phyloP scores from a whole-genome alignment of 2,797 vertebrate genomes.

The Geotrypetes seraphini region DNA sequence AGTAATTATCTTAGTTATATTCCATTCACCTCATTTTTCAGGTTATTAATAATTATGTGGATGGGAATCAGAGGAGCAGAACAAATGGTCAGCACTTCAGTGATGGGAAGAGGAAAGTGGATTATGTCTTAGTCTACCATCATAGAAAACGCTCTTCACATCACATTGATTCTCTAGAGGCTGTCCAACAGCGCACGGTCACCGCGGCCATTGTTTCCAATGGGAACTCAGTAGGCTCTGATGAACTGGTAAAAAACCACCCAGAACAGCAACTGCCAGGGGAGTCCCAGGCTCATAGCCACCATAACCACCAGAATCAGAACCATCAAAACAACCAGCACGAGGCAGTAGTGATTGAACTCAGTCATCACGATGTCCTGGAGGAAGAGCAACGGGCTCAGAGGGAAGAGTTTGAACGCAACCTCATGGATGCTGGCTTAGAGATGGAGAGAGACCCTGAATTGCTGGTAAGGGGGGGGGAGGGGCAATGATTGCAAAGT shows the following conservation, averaged over 20 bases:
- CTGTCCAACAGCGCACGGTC: rapidly evolving
- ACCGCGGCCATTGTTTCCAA: slow-evolving; percentile 58
- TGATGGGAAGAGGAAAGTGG: slow-evolving; percentile 82
- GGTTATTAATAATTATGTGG: slow-evolving; percentile 72
- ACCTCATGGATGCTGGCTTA: slow-evolving; percentile 74
- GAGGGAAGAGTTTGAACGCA: slow-evolving; percentile 81
- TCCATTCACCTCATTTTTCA: slow-evolving; percentile 29
- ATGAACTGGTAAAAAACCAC: slow-evolving; percentile 25
- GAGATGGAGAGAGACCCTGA: slow-evolving; percentile 83
- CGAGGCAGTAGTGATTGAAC: slow-evolving; percentile 39
- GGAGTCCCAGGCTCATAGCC: rapidly evolving
- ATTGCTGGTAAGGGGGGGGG: too few relatives aligned
- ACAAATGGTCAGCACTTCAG: slow-evolving; percentile 64
- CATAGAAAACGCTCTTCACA: slow-evolving; percentile 54
- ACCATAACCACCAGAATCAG: not conserved
- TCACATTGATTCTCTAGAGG: slow-evolving; percentile 32
- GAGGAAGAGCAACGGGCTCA: slow-evolving; percentile 73
- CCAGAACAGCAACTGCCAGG: slow-evolving; percentile 22
- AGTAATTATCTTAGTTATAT: too few relatives aligned
- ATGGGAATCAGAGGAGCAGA: slow-evolving; percentile 16
- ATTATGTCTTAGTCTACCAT: slow-evolving; percentile 86
- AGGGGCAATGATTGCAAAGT: too few relatives aligned
- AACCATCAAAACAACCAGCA: slow-evolving; percentile 20
- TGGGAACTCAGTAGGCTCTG: slow-evolving; percentile 43
- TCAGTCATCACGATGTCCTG: slow-evolving; percentile 46